Conservation (phyloP, 2,113 vertebrate genomes). For the Theristicus caerulescens region DNA sequence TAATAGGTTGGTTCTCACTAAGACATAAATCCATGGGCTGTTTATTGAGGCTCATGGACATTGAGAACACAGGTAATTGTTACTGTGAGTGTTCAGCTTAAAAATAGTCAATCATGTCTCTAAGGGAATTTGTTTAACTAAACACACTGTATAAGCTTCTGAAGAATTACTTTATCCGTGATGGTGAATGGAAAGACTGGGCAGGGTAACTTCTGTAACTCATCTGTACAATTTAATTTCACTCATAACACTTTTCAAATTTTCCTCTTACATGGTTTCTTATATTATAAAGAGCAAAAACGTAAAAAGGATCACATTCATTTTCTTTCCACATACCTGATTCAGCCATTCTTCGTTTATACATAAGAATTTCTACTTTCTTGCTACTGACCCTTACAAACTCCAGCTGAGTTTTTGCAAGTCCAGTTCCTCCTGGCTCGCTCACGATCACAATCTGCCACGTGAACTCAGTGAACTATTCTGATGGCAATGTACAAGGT, state of each 20-base stretch:
- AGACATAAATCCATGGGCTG: slow-evolving; percentile 75
- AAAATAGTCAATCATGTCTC: slow-evolving; percentile 64
- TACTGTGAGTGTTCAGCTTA: slow-evolving; percentile 50
- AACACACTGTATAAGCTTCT: slow-evolving; percentile 41
- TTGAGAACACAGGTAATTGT: slow-evolving; percentile 73
- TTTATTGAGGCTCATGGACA: slow-evolving; percentile 70
- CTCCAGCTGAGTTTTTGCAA: neutral
- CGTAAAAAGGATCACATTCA: neutral
- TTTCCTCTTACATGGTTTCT: neutral
- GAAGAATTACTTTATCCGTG: slow-evolving; percentile 30
- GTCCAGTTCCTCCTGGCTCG: neutral
- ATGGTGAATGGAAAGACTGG: neutral
- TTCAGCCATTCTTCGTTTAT: neutral
- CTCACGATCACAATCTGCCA: accelerated
- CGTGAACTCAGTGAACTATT: neutral
- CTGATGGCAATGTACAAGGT: neutral
- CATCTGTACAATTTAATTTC: neutral
- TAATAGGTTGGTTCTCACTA: slow-evolving; percentile 79
- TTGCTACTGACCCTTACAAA: neutral
- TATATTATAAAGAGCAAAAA: neutral
- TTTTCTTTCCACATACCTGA: neutral
- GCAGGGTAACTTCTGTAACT: neutral
- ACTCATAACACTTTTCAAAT: neutral
- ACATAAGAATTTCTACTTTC: neutral
- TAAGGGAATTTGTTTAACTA: slow-evolving; percentile 59